Base-by-base conservation (phyloP, 2,888 invertebrate genomes). In the Kryphioiulus occultus region DNA sequence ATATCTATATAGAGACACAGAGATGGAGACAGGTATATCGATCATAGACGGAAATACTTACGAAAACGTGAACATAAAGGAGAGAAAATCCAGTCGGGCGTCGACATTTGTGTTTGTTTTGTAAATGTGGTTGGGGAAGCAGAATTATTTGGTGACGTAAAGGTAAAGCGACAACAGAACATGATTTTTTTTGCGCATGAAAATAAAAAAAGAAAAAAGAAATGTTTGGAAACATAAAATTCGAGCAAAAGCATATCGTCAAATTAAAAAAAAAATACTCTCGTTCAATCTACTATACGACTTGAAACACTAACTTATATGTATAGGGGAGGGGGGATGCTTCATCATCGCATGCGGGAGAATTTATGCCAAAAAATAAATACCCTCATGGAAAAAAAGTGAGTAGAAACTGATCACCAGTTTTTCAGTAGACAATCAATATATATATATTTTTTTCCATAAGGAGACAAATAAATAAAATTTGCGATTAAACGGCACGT, bases 191-290 rank as follows among this genome's bases (percentile, higher is more conserved):
- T 5, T 15, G 22, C 78, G 19, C 19, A 32, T 30, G 30, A 19
- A 82, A 82, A 30, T n/a, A 86, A 88, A 30, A 68, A 35, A n/a
- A 84, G 35, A 44, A 35, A 39, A 68, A 91, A 82, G n/a, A 82
- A 32, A 32, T 82, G n/a, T 30, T 82, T 32, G 5, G 82, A 19
- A 82, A 30, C 5, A 82, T 1, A 82, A 47, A 47, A 47, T 47
- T 10, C 47, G 47, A 47, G 47, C 47, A 15, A 47, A 47, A 47
- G 9, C 5, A 3, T 9, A 39, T 39, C 39, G 9, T 3, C 9
- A 3, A 39, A 9, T 9, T 3, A 39, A 39, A 39, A 39, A 39
- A 3, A 39, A 39, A 39, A 39, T 9, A 39, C 39, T 3, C 3
- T 5, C 3, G 39, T 39, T n/a, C n/a, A n/a, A n/a, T n/a, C n/a